Evolutionary conservation across 2,113 vertebrate genomes (phyloP).

Genomic region (Leptodactylus fuscus): DNA sequence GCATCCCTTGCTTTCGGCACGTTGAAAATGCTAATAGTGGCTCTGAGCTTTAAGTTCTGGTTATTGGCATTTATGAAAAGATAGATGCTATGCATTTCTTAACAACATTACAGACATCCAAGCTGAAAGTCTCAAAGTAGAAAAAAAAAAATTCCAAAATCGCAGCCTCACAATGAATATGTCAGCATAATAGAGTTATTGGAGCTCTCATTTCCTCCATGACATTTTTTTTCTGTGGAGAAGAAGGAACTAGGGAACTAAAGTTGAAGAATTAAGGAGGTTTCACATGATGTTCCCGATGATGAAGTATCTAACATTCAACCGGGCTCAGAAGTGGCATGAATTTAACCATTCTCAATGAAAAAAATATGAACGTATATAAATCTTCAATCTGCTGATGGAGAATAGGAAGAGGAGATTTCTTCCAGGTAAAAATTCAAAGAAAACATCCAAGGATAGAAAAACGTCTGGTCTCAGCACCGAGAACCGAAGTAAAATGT

Average conservation of each 20-base stretch:
- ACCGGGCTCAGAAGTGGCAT: neutral
- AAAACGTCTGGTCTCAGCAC: too few relatives aligned
- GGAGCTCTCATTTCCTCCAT: neutral
- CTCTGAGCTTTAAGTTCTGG: constrained; percentile 47
- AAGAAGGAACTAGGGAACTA: neutral
- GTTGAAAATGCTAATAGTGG: constrained; percentile 19
- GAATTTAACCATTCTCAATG: neutral
- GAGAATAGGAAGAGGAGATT: too few relatives aligned
- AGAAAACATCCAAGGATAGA: too few relatives aligned
- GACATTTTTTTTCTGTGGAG: neutral
- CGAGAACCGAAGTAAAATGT: too few relatives aligned
- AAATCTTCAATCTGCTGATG: too few relatives aligned
- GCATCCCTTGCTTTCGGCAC: constrained; percentile 20
- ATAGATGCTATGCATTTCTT: constrained; percentile 39
- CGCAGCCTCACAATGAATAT: constrained; percentile 39
- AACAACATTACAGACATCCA: constrained; percentile 28
- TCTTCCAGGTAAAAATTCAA: too few relatives aligned
- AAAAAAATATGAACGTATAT: neutral
- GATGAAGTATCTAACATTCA: neutral
- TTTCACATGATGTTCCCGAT: neutral
- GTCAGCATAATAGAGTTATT: constrained; percentile 39
- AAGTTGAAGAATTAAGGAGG: neutral
- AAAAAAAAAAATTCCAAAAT: constrained; percentile 20
- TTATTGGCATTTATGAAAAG: constrained; percentile 50
- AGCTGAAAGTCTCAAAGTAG: constrained; percentile 15